phyloP scores from a whole-genome alignment of 2,888 invertebrate genomes.

The Caenorhabditis sp. region DNA sequence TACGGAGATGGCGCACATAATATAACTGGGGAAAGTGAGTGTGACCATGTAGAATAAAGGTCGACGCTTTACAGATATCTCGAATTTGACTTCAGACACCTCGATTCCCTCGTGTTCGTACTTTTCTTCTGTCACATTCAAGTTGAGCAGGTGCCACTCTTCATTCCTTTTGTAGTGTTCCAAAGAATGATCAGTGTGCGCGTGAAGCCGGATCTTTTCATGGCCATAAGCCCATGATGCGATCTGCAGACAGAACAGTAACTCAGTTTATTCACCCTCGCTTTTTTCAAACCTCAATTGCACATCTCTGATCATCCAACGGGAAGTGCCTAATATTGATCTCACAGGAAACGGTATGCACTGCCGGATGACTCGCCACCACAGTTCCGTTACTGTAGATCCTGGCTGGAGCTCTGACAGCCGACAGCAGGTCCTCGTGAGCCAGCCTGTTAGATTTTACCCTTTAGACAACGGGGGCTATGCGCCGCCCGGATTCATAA shows the following conservation, averaged over 20 bases:
- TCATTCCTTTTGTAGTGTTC: constrained; percentile 74
- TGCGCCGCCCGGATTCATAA: constrained; percentile 33
- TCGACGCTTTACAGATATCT: constrained; percentile 74
- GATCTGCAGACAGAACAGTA: constrained; percentile 59
- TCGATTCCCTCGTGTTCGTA: constrained; percentile 77
- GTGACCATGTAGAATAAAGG: constrained; percentile 78
- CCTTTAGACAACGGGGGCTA: constrained; percentile 62
- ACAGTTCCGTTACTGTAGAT: constrained; percentile 74
- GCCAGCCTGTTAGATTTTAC: constrained; percentile 74
- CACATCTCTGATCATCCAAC: constrained; percentile 72
- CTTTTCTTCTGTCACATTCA: constrained; percentile 69
- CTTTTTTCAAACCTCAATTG: constrained; percentile 66
- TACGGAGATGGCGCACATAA: constrained; percentile 75
- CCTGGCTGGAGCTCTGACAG: constrained; percentile 71
- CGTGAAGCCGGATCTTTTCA: constrained; percentile 74
- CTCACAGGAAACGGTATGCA: constrained; percentile 76
- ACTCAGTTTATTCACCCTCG: background rate
- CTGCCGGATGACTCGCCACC: constrained; percentile 73
- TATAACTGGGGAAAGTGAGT: constrained; percentile 75
- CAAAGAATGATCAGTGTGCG: constrained; percentile 71
- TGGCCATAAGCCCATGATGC: constrained; percentile 76
- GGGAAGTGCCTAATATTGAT: constrained; percentile 74
- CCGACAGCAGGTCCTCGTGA: constrained; percentile 75
- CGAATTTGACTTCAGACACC: constrained; percentile 74
- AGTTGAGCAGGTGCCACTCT: constrained; percentile 74